Percentiles rank a stretch among this genome's conserved stretches.
phyloP scores from a whole-genome alignment of 2,888 invertebrate species.

The Malthinus flaveolus region DNA sequence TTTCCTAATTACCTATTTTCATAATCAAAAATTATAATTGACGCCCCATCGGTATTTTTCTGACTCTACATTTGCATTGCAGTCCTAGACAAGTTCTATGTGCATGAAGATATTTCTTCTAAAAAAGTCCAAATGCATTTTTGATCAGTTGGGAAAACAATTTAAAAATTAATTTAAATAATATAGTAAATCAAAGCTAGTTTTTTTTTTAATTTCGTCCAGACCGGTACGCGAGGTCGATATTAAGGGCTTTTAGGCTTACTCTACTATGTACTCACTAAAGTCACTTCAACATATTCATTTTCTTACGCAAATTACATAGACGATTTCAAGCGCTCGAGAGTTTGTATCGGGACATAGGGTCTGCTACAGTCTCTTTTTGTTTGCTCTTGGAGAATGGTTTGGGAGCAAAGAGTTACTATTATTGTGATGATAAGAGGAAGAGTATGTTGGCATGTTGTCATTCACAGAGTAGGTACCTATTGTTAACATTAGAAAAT shows the following conservation, averaged over 20 bases:
- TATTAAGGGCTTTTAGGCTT: background rate
- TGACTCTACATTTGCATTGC: conserved; percentile 50
- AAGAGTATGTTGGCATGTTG: conserved; percentile 59
- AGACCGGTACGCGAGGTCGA: background rate
- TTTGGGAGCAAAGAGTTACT: conserved; percentile 93
- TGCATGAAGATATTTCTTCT: conserved; percentile 51
- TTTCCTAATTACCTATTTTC: conserved; percentile 19
- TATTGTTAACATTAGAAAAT: too few species aligned
- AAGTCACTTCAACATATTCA: too few species aligned
- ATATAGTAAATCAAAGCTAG: background rate
- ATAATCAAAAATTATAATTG: conserved; percentile 43
- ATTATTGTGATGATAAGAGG: conserved; percentile 97
- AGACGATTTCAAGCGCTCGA: conserved; percentile 82
- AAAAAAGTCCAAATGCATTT: conserved; percentile 42
- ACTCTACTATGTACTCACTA: background rate
- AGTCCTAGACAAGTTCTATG: conserved; percentile 54
- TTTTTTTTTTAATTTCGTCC: background rate
- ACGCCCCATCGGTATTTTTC: conserved; percentile 45
- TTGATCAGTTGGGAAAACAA: conserved; percentile 32
- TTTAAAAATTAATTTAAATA: conserved; percentile 3
- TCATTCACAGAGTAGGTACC: too few species aligned
- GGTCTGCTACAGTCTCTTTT: conserved; percentile 92
- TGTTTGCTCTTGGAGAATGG: conserved; percentile 97
- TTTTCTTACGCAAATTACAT: conserved; percentile 67
- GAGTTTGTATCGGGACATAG: conserved; percentile 94